Evolutionary conservation across 2,888 invertebrate genomes (phyloP), one percentile per base, ranked within the genome.

Genomic region (Mesochorus sp.): DNA sequence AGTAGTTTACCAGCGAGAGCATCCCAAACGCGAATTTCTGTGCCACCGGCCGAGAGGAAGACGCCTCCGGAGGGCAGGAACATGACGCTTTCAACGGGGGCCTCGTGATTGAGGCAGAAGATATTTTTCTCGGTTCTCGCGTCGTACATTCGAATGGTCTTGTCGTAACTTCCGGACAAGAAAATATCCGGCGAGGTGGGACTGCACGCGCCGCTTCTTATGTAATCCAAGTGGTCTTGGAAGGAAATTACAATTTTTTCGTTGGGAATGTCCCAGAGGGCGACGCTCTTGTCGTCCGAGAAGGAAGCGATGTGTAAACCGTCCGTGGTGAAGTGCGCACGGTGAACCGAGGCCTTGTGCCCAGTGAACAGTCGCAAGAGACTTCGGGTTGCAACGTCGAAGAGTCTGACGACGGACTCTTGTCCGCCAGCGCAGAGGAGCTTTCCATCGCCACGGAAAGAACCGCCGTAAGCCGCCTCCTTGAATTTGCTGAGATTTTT

Each of bases 21-120:
- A 90, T 99, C 99, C 98, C 98, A 99, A 0, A 99, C 95, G 91
- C 96, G 95, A 3, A 98, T 95, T 89, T 96, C 96, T 34, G 95
- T 97, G 0, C 97, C 97, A 82, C 98, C 98, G 75, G 98, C 98
- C 85, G 97, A 97, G 53, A 98, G 92, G 87, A 99, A 95, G 85
- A 99, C 93, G 44, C 97, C 97, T 19, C 98, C 98, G 53, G 96
- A 95, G 2, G 98, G 98, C 85, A 98, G 92, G 90, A 97, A 97
- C 1, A 98, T 90, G 57, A 98, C 92, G 77, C 96, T 95, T 91
- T 99, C 98, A 0, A 99, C 95, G 0, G 98, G 97, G 83, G 95
- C 94, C 4, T 96, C 97, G 91, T 99, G 98, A 87, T 97, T 94
- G 0, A 97, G 95, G 21, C 93, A 94, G 66, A 96, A 91, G 0